A percentile compares a stretch with the other conserved stretches of the same genome.
Conservation (phyloP, 2,797 vertebrate species). For the Myotis daubentonii region DNA sequence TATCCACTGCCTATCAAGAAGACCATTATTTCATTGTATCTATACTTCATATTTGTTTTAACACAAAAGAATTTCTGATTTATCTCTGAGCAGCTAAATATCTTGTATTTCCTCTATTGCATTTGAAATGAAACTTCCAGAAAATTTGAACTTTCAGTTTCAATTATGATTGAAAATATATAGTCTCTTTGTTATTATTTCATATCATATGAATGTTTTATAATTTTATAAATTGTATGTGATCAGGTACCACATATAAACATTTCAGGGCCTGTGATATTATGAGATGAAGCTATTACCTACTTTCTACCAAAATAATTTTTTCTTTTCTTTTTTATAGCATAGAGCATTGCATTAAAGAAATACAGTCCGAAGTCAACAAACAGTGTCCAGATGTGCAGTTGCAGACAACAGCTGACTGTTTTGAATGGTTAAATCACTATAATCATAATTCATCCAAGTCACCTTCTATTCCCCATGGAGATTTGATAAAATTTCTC, state of each 20-base stretch:
- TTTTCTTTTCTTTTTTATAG: constrained; percentile 82
- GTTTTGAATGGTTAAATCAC: constrained; percentile 90
- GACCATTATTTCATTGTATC: not conserved
- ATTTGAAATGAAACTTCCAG: constrained; percentile 29
- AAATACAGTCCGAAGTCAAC: constrained; percentile 90
- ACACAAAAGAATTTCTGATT: constrained; percentile 43
- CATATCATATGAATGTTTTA: constrained; percentile 27
- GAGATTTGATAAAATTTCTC: constrained; percentile 92
- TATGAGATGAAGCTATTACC: not conserved
- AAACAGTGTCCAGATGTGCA: constrained; percentile 85
- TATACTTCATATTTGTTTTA: constrained; percentile 41
- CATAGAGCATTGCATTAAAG: constrained; percentile 91
- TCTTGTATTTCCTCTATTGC: constrained; percentile 19
- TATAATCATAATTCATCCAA: constrained; percentile 83
- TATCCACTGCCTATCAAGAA: not conserved
- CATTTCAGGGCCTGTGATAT: not conserved
- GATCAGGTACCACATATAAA: not conserved
- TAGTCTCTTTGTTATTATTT: constrained; percentile 8
- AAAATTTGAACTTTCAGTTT: constrained; percentile 35
- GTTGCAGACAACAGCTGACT: constrained; percentile 88
- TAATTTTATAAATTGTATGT: not conserved
- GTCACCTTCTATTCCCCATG: constrained; percentile 85
- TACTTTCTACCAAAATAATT: constrained; percentile 39
- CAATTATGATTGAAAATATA: constrained; percentile 31
- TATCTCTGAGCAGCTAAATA: not conserved